Evolutionary conservation across 2,113 vertebrate species (phyloP).

Genomic region (Trinectes maculatus): DNA sequence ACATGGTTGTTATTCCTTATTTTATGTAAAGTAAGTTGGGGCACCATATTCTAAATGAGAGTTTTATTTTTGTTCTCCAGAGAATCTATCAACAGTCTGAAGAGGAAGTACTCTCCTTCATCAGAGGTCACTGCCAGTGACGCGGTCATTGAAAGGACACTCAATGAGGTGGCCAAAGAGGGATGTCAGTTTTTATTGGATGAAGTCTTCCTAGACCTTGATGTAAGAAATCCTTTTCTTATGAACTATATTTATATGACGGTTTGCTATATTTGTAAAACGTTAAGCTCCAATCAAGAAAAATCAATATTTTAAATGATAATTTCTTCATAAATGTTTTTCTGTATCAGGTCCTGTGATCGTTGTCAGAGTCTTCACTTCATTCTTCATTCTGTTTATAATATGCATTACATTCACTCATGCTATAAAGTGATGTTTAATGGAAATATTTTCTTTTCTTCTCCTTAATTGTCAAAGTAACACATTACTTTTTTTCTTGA

Average conservation of each 20-base stretch:
- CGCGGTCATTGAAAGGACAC: conserved; percentile 85
- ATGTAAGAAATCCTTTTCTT: conserved; percentile 84
- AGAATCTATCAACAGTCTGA: conserved; percentile 94
- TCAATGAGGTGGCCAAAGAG: conserved; percentile 91
- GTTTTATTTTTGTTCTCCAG: conserved; percentile 68
- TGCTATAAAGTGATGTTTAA: too few relatives aligned
- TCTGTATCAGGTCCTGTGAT: too few relatives aligned
- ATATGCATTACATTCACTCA: too few relatives aligned
- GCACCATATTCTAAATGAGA: not conserved
- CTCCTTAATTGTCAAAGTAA: too few relatives aligned
- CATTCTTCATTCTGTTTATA: too few relatives aligned
- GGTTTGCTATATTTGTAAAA: not conserved
- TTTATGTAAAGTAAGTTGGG: not conserved
- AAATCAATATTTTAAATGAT: too few relatives aligned
- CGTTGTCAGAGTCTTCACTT: too few relatives aligned
- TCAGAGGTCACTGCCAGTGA: conserved; percentile 85
- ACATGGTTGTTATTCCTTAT: not conserved
- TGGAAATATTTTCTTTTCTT: too few relatives aligned
- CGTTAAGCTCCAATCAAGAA: too few relatives aligned
- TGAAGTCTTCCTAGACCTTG: conserved; percentile 96
- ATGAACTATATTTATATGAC: not conserved
- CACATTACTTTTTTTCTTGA: too few relatives aligned
- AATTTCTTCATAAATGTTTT: too few relatives aligned
- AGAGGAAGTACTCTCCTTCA: conserved; percentile 90
- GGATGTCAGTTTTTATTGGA: conserved; percentile 93